Base-by-base conservation (phyloP, 2,113 vertebrate genomes). In the Brachionichthys hirsutus region DNA sequence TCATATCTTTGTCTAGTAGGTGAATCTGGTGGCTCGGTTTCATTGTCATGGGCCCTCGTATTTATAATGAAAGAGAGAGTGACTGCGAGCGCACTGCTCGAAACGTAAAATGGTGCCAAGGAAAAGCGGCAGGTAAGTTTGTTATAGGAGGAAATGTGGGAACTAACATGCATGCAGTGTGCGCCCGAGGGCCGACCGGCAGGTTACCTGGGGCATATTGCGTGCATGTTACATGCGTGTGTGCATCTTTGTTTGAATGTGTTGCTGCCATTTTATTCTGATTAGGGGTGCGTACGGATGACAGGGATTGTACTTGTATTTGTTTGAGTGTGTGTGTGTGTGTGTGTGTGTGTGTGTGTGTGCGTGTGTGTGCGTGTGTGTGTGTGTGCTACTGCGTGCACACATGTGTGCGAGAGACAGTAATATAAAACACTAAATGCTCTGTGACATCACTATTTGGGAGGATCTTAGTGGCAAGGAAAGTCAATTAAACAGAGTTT, bases 401-500 rank as follows among this genome's bases (percentile, higher is more conserved):
- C 67, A 57, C 14, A 20, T 46, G 66, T 30, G 35, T 19, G 51
- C 20, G 35, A 56, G 72, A 42, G 51, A 22, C 43, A 35, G 62
- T 67, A 67, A 67, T 60, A 77, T n/a, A n/a, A n/a, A n/a, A n/a
- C n/a, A 62, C 50, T 47, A 16, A 62, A 73, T 66, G 70, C 67
- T 64, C 47, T 50, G 53, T 91, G 89, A 90, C 90, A 89, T 90
- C 85, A 91, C 75, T 59, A 48, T 82, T 75, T 71, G 75, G 81
- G 81, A 86, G 84, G 85, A 85, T 87, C 79, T 85, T 43, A 87
- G 75, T 73, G 81, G 83, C 75, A 81, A 89, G 87, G 86, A 90
- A 90, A 92, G 89, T 90, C 85, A 88, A 85, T 91, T 86, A 79
- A 87, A 84, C 83, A 72, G 69, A 89, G 84, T 90, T 87, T 90